Base-by-base conservation (phyloP, 2,113 vertebrate genomes). In the Cygnus buccinator region DNA sequence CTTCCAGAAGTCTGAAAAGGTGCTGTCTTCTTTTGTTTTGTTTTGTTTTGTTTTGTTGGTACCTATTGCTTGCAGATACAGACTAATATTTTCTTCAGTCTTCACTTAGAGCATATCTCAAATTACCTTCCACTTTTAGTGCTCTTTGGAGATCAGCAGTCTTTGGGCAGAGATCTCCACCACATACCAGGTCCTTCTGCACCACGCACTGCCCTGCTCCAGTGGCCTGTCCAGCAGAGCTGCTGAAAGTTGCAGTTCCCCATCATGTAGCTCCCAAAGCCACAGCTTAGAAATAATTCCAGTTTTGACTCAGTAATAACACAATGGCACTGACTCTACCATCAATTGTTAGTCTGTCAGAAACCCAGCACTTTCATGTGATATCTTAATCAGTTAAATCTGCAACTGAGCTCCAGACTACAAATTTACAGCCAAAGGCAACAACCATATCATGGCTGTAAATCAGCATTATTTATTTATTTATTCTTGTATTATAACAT, bases 371-470 rank as follows among this genome's bases (percentile, higher is more conserved):
- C 25, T 90, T 90, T 66, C 72, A 65, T 89, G 72, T 79, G 73
- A 78, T 82, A 29, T 20, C 59, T 58, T 81, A 75, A 82, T 90
- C 80, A 48, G 48, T 76, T 74, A 76, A 80, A 90, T 93, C 76
- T 83, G 63, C 77, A 93, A 12, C 37, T 82, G 46, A 87, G 66
- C 68, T 82, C 80, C 80, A 79, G 86, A 55, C 66, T 43, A 44
- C 61, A 84, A 80, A 75, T 68, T 43, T 62, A 43, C 68, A 78
- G 94, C 94, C 90, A 96, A 95, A 84, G 83, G 61, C 92, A 97
- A 95, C 86, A 95, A 82, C 29, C 35, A 11, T 78, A 89, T 72
- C 62, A 79, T 44, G 70, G 44, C 43, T 90, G 55, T 72, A 90
- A 96, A 94, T 84, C 75, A 89, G 20, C 28, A 58, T 23, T 25